A percentile compares a stretch with the other conserved stretches of the same genome.
These are phyloP conservation scores for Cenopis cana DNA, from an alignment of 2,888 invertebrate genomes.

Conservation along the genomic window DNA sequence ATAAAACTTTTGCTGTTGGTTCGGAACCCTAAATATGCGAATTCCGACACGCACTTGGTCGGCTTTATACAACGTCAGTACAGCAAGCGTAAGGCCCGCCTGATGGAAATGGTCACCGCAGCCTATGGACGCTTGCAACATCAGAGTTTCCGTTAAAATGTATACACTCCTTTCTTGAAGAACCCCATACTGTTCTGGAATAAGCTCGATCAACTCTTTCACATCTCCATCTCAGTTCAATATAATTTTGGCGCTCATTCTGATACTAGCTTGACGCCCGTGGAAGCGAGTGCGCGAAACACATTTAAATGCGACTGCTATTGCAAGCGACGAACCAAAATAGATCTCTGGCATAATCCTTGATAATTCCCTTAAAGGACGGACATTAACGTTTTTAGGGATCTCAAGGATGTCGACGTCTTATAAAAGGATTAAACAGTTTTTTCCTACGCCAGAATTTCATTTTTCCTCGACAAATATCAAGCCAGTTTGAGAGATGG, in stretches of 20 bases:
- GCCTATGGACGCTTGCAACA: too few relatives aligned
- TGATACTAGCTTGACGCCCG: too few relatives aligned
- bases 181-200: too few relatives aligned
- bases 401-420: slow-evolving; percentile 32
- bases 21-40: too few relatives aligned
- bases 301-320: not conserved
- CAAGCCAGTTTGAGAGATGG: slow-evolving; percentile 41
- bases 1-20: too few relatives aligned
- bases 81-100: too few relatives aligned
- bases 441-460: slow-evolving; percentile 29
- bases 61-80: too few relatives aligned
- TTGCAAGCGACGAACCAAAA: not conserved
- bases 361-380: slow-evolving; percentile 34
- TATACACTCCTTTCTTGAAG: too few relatives aligned
- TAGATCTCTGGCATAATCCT: slow-evolving; percentile 18
- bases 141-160: too few relatives aligned
- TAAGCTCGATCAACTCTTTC: not conserved
- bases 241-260: not conserved
- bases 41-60: too few relatives aligned
- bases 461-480: slow-evolving; percentile 34
- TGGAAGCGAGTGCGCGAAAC: not conserved
- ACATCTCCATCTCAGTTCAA: not conserved
- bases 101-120: too few relatives aligned
- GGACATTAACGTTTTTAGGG: slow-evolving; percentile 35
- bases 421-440: slow-evolving; percentile 41